A percentile compares a stretch with the other conserved stretches of the same genome.
phyloP scores from a whole-genome alignment of 2,797 vertebrate genomes.

The Lateolabrax maculatus region DNA sequence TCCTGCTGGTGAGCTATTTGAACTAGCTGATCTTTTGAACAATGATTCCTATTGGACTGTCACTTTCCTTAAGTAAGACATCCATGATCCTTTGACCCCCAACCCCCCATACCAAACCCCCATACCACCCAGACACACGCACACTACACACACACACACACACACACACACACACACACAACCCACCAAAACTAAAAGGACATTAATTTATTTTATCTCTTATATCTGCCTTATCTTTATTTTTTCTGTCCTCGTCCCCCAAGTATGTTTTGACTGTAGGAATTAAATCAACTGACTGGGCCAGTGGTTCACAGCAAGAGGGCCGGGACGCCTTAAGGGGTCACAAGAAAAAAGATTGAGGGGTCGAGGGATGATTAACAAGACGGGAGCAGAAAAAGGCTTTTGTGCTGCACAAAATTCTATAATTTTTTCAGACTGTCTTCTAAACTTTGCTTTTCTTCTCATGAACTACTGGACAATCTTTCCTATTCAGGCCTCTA shows the following conservation, averaged over 20 bases:
- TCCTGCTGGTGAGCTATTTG: conserved; percentile 40
- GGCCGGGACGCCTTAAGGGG: not conserved
- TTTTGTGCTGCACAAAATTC: not conserved
- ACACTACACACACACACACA: not conserved
- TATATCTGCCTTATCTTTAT: not conserved
- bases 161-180: conserved; percentile 6
- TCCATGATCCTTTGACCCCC: conserved; percentile 55
- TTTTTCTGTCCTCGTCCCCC: not conserved
- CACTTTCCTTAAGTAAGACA: conserved; percentile 63
- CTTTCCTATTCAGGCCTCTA: not conserved
- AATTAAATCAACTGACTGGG: not conserved
- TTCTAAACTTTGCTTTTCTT: not conserved
- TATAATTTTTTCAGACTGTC: not conserved
- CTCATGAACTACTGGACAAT: not conserved
- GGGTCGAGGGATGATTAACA: not conserved
- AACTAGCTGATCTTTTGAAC: conserved; percentile 51
- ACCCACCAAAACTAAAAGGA: not conserved
- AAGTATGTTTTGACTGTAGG: not conserved
- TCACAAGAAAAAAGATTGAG: not conserved
- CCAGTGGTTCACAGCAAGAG: not conserved
- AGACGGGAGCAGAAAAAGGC: not conserved
- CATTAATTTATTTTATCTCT: not conserved
- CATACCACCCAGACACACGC: too few relatives aligned
- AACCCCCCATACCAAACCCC: conserved; percentile 7
- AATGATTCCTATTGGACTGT: conserved; percentile 54